Conservation (phyloP, 2,113 vertebrate genomes). For the Polypterus senegalus region DNA sequence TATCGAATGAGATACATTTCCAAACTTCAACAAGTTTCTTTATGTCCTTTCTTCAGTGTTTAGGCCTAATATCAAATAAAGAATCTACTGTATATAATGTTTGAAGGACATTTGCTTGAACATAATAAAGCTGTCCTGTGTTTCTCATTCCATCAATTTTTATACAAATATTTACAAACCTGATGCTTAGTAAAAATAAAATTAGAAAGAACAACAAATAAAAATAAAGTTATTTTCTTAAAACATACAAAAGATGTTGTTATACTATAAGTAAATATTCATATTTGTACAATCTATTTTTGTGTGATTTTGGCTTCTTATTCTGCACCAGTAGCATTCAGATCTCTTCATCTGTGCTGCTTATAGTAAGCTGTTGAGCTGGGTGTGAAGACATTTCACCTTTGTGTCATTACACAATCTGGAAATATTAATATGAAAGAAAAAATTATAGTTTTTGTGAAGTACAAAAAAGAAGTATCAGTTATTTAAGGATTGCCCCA, state of each 20-base stretch:
- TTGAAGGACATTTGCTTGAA: constrained; percentile 9
- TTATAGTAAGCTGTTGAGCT: too few relatives aligned
- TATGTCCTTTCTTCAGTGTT: neutral
- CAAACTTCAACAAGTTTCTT: too few relatives aligned
- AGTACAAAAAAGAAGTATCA: constrained; percentile 15
- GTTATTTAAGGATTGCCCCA: constrained; percentile 28
- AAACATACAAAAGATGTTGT: constrained; percentile 40
- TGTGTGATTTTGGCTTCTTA: too few relatives aligned
- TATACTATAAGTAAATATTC: too few relatives aligned
- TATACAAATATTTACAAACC: constrained; percentile 37
- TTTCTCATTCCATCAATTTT: constrained; percentile 11
- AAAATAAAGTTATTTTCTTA: constrained; percentile 13
- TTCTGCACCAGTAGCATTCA: too few relatives aligned
- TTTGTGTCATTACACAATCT: constrained; percentile 33
- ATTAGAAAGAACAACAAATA: constrained; percentile 25
- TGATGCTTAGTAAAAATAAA: constrained; percentile 24
- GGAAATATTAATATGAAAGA: constrained; percentile 19
- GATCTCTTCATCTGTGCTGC: too few relatives aligned
- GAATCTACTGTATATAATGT: constrained; percentile 4
- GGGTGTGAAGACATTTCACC: constrained; percentile 21
- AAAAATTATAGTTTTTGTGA: constrained; percentile 22
- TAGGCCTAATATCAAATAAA: constrained; percentile 13
- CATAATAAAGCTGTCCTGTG: constrained; percentile 26
- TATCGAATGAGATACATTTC: too few relatives aligned
- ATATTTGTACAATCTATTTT: too few relatives aligned